Evolutionary conservation across 2,113 vertebrate genomes (phyloP).

Genomic region (Lipotes vexillifer): DNA sequence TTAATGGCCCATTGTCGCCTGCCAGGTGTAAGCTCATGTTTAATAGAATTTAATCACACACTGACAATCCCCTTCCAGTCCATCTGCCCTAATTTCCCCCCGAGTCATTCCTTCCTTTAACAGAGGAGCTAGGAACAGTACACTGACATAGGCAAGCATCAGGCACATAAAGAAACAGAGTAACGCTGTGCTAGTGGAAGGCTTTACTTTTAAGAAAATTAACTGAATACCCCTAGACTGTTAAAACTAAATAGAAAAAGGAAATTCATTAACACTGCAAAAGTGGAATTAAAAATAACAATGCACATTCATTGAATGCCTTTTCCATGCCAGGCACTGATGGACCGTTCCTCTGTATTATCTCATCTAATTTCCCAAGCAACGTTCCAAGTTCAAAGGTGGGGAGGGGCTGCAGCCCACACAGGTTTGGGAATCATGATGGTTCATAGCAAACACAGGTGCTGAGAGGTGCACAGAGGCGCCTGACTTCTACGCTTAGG

Average conservation of each 20-base stretch:
- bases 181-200: rapidly evolving
- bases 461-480: background rate
- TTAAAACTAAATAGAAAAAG: background rate
- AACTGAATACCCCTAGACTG: background rate
- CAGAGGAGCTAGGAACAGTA: background rate
- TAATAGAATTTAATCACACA: too few relatives aligned
- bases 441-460: background rate
- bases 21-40: rapidly evolving
- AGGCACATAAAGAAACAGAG: background rate
- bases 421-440: rapidly evolving
- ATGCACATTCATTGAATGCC: rapidly evolving
- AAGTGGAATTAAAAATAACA: background rate
- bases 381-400: rapidly evolving
- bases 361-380: background rate
- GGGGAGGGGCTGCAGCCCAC: rapidly evolving
- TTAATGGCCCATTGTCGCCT: rapidly evolving
- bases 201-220: background rate
- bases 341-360: rapidly evolving
- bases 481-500: rapidly evolving
- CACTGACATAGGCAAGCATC: background rate
- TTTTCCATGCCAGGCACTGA: rapidly evolving
- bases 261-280: background rate
- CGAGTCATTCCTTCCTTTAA: background rate
- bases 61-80: background rate
- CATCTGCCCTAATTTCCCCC: background rate